These are phyloP conservation scores for Scaptomyza parva DNA, from an alignment of 2,888 invertebrate genomes.

Conservation along the genomic window DNA sequence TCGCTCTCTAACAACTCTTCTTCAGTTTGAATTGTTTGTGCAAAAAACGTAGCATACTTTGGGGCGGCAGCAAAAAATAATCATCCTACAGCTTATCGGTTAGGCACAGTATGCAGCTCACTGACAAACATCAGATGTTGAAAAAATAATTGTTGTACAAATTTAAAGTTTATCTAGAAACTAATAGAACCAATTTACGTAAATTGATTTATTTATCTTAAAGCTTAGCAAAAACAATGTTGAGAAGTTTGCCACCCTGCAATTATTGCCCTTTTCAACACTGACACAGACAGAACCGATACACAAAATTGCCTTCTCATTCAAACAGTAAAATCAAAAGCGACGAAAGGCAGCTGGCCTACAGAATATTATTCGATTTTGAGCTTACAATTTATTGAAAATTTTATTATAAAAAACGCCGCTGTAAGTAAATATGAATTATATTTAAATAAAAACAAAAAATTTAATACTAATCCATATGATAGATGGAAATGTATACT, in stretches of 20 bases:
- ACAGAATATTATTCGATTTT: not conserved
- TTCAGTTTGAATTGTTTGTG: not conserved
- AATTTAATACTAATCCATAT: rapidly evolving
- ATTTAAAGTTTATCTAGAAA: not conserved
- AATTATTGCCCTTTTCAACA: not conserved
- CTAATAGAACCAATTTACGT: not conserved
- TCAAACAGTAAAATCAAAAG: not conserved
- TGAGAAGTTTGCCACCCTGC: not conserved
- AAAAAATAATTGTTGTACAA: not conserved
- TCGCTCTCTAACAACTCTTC: not conserved
- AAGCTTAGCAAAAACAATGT: not conserved
- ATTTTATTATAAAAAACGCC: conserved; percentile 12
- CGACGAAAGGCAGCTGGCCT: not conserved
- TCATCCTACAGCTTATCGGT: not conserved
- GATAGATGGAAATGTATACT: conserved; percentile 76
- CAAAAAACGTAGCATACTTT: conserved; percentile 29
- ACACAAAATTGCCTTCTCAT: not conserved
- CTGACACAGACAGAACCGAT: not conserved
- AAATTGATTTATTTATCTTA: not conserved
- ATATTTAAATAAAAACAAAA: no score
- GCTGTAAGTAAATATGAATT: conserved; percentile 12
- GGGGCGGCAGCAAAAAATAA: not conserved
- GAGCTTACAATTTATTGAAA: conserved; percentile 1
- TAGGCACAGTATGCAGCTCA: conserved; percentile 23
- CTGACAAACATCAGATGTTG: not conserved